A percentile compares a stretch with the other conserved stretches of the same genome.
These are phyloP conservation scores for Pandemis cinnamomeana DNA, from an alignment of 2,888 invertebrate species.

Conservation along the genomic window DNA sequence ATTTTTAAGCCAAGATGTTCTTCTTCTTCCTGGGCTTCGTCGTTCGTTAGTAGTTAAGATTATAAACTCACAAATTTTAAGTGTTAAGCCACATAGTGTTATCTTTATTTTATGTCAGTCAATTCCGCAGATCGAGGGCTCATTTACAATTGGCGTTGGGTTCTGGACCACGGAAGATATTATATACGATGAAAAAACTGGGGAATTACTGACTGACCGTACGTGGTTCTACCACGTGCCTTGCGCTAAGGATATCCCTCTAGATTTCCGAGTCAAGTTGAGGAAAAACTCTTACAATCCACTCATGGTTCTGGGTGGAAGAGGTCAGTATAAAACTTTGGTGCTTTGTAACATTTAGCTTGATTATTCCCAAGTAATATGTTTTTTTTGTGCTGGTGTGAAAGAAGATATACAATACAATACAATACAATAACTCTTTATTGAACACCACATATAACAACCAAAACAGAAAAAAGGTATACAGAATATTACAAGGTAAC, in stretches of 20 bases:
- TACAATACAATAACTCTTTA: too few relatives aligned
- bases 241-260: constrained; percentile 86
- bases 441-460: too few relatives aligned
- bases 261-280: constrained; percentile 85
- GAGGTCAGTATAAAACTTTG: constrained; percentile 53
- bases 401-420: too few relatives aligned
- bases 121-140: constrained; percentile 84
- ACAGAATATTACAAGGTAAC: too few relatives aligned
- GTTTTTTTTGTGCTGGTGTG: too few relatives aligned
- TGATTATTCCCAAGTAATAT: not conserved
- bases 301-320: constrained; percentile 57
- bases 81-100: not conserved
- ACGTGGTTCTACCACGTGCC: constrained; percentile 89
- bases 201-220: constrained; percentile 85
- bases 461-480: too few relatives aligned
- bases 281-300: constrained; percentile 84
- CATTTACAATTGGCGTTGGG: constrained; percentile 87
- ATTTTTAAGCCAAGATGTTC: too few relatives aligned
- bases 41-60: too few relatives aligned
- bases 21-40: too few relatives aligned
- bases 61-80: too few relatives aligned
- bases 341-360: not conserved
- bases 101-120: not conserved
- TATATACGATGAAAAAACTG: constrained; percentile 82
- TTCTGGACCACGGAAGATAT: constrained; percentile 87